Percentiles rank a stretch among this genome's conserved stretches.
phyloP scores from a whole-genome alignment of 2,113 vertebrate genomes.

The Corythaixoides concolor region DNA sequence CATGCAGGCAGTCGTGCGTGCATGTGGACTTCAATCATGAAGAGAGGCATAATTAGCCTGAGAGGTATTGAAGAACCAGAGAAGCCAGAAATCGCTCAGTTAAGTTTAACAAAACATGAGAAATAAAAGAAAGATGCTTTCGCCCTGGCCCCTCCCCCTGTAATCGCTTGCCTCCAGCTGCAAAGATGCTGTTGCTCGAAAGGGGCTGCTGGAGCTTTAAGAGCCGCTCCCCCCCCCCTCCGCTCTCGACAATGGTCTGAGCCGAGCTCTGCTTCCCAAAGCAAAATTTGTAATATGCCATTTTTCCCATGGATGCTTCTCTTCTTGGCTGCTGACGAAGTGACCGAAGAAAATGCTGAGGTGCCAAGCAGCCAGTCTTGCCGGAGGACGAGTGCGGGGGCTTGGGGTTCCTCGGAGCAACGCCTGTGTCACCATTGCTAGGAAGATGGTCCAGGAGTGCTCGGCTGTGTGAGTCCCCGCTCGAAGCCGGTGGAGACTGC shows the following conservation, averaged over 20 bases:
- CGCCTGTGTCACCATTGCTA: conserved; percentile 67
- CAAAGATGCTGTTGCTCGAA: conserved; percentile 54
- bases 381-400: conserved; percentile 55
- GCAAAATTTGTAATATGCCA: conserved; percentile 94
- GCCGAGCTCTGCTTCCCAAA: conserved; percentile 89
- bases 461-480: conserved; percentile 73
- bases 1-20: neutral
- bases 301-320: conserved; percentile 85
- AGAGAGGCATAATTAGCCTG: neutral
- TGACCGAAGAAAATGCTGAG: conserved; percentile 76
- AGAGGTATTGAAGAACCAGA: neutral
- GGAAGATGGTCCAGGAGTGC: conserved; percentile 71
- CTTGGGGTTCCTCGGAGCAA: conserved; percentile 50
- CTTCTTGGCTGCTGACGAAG: conserved; percentile 72
- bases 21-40: neutral
- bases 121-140: conserved; percentile 29
- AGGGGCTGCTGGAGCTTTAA: conserved; percentile 88
- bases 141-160: neutral
- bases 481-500: conserved; percentile 77
- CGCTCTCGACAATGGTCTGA: conserved; percentile 87
- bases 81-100: neutral
- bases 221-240: conserved; percentile 77
- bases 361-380: conserved; percentile 49
- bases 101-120: conserved; percentile 20
- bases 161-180: conserved; percentile 29